Conservation (phyloP, 2,797 vertebrate species). For the Galaxias olidus region DNA sequence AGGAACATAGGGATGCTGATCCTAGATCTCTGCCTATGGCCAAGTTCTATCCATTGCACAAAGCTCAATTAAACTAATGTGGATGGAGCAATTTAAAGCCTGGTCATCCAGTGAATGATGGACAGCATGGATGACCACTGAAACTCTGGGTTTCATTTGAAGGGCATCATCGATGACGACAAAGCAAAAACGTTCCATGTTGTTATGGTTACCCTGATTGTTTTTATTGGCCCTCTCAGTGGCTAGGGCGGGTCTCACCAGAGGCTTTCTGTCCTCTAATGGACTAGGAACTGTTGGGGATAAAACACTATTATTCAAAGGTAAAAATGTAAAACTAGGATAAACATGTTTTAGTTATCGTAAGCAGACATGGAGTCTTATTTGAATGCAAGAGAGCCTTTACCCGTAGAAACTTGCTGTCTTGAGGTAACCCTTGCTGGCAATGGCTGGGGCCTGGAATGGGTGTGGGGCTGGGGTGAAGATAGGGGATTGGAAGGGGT, state of each 20-base stretch:
- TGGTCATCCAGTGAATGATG: constrained; percentile 54
- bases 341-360: neutral
- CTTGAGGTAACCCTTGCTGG: constrained; percentile 51
- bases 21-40: neutral
- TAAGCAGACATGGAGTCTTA: neutral
- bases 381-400: constrained; percentile 53
- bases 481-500: constrained; percentile 27
- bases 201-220: constrained; percentile 73
- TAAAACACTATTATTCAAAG: constrained; percentile 66
- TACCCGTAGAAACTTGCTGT: constrained; percentile 62
- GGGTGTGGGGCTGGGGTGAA: neutral
- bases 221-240: constrained; percentile 71
- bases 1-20: neutral
- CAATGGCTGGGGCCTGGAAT: constrained; percentile 47
- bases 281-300: constrained; percentile 76
- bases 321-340: neutral
- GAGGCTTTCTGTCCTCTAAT: constrained; percentile 70
- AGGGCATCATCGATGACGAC: constrained; percentile 68
- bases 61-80: neutral
- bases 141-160: constrained; percentile 57
- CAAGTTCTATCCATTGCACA: neutral
- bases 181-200: constrained; percentile 50
- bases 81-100: constrained; percentile 51
- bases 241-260: constrained; percentile 72
- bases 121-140: constrained; percentile 42